phyloP scores from a whole-genome alignment of 1,140 invertebrate genomes.

The Pseudomyrmex pallidus region DNA sequence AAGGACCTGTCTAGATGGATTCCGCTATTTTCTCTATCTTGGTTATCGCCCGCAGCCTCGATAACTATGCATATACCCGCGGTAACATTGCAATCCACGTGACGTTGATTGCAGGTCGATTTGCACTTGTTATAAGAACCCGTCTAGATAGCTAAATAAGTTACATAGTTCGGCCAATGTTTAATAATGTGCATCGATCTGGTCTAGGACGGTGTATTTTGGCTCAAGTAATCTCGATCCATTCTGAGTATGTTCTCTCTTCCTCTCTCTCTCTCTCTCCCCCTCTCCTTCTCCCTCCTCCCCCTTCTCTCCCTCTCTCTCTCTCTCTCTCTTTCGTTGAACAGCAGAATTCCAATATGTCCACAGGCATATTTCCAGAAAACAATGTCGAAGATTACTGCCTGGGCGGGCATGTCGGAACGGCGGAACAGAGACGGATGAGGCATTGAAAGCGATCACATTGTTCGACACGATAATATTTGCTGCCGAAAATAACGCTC shows the following conservation, averaged over 20 bases:
- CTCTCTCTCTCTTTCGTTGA: constrained; percentile 62
- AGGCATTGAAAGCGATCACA: constrained; percentile 82
- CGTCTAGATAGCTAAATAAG: neutral
- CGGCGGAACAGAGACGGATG: constrained; percentile 66
- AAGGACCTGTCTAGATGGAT: constrained; percentile 77
- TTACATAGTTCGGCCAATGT: neutral
- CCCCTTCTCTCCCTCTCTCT: too few species aligned
- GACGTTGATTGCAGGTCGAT: neutral
- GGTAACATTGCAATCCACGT: neutral
- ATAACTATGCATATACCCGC: constrained; percentile 73
- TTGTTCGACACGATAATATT: constrained; percentile 86
- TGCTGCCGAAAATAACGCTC: constrained; percentile 84
- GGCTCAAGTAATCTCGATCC: constrained; percentile 11
- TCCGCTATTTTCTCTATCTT: constrained; percentile 77
- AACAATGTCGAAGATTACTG: constrained; percentile 85
- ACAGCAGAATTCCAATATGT: constrained; percentile 79
- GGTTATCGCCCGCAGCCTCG: constrained; percentile 77
- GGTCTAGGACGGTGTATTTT: neutral
- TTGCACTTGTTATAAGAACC: neutral
- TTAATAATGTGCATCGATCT: neutral
- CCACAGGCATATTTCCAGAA: constrained; percentile 78
- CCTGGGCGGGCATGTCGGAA: constrained; percentile 56
- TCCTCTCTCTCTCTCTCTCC: too few species aligned
- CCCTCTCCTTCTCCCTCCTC: too few species aligned
- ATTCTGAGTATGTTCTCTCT: neutral